Evolutionary conservation across 2,113 vertebrate species (phyloP), one percentile per base, ranked within the genome.

Genomic region (Myotis brandtii): DNA sequence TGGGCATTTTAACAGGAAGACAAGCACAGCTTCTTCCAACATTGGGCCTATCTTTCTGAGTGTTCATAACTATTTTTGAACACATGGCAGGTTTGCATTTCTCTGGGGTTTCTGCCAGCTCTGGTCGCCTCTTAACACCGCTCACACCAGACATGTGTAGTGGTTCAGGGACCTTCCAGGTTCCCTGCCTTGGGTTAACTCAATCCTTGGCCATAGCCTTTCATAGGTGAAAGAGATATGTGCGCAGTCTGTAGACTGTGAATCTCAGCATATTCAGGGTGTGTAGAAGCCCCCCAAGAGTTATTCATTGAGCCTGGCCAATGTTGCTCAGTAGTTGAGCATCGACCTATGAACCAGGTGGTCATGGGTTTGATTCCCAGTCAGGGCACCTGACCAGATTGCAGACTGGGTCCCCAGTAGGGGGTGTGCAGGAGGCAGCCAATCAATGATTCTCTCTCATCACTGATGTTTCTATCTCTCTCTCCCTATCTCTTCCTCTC

Each of bases 241-340:
- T 89, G n/a, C 20, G 79, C 18, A 25, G 4, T 73, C 95, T 50
- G 76, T 94, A 59, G 32, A 30, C 37, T 76, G 12, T 79, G 67
- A 9, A 91, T 89, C 77, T 92, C n/a, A 82, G 91, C 30, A 89
- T 52, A 93, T 52, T 79, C 37, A 67, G 10, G 30, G 9, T 93
- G 43, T 93, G 13, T 34, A 83, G 59, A 96, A 86, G 14, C 16
- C 82, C 72, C 67, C 69, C 62, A 87, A 2, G 2, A 93, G 23
- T 86, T 96, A 95, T 89, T 95, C 93, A 97, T 48, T 94, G 56
- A 96, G 23, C 56, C 56, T 59, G 56, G 56, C 56, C 23, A 59
- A 23, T 59, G 21, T 59, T 59, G 56, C 23, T 59, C 56, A 59
- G 56, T 59, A 21, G 56, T 59, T 59, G 56, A 59, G 23, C 8